Evolutionary conservation across 2,797 vertebrate species (phyloP), one percentile per base, ranked within the genome.

Genomic region (Halcyon badia): DNA sequence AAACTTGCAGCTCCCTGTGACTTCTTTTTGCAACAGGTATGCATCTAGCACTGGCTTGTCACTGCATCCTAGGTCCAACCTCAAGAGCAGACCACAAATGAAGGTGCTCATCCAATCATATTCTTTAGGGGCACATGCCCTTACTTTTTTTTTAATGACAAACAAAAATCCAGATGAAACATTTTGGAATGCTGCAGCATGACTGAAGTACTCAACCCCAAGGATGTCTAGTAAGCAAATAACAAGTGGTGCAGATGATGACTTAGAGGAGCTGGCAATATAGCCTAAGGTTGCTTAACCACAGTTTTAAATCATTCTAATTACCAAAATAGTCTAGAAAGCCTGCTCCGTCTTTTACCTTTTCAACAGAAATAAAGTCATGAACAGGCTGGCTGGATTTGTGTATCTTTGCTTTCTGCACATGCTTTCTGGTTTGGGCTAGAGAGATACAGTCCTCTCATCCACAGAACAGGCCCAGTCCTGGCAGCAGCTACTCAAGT

Each of bases 341-440:
- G 71, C 77, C 83, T 87, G 68, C 33, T 94, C 44, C 70, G 62
- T 75, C 83, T 94, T 93, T 77, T 83, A 94, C 73, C 61, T 96
- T 92, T 85, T 73, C 89, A 93, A 66, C 25, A 93, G 35, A 97
- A 96, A 96, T 69, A 95, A 93, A 94, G 52, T 16, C 73, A 75
- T 44, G 81, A 85, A 66, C 42, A 41, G 1, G 0, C 58, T 86
- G 93, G 25, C 89, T 69, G 82, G 69, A 24, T 88, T 51, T 41
- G 30, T 80, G 37, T 62, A 16, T 86, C 87, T 81, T 71, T 62
- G 20, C 85, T 91, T 73, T 86, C 83, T 87, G n/a, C 72, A 84
- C 87, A 60, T 86, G 83, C 62, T 81, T 92, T 88, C 39, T 92
- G 65, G 57, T 72, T 96, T 12, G 8, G 73, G 83, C 54, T n/a